Conservation (phyloP, 2,113 vertebrate genomes). For the Podarcis muralis region DNA sequence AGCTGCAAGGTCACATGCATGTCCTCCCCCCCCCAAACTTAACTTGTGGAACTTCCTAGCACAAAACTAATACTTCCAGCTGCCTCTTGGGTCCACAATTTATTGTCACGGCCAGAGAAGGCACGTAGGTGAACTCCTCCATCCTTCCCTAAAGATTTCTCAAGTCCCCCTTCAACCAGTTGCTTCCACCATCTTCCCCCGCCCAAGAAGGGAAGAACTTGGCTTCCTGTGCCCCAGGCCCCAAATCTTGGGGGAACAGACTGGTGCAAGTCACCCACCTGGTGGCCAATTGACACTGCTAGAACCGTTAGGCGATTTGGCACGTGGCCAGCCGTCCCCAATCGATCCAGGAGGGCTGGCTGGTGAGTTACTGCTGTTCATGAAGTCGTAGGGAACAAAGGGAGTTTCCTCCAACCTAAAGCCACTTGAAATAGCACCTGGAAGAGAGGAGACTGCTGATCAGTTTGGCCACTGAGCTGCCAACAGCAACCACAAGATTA, state of each 20-base stretch:
- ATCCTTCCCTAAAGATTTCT: neutral
- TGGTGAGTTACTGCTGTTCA: slow-evolving; percentile 92
- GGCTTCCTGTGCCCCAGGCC: neutral
- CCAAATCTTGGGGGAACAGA: neutral
- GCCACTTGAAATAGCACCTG: slow-evolving; percentile 98
- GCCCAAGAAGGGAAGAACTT: neutral
- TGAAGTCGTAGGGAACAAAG: slow-evolving; percentile 93
- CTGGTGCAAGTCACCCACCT: slow-evolving; percentile 69
- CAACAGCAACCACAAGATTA: neutral
- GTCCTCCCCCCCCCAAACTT: neutral
- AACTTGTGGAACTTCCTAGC: neutral
- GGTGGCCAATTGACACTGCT: slow-evolving; percentile 96
- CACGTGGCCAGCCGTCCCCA: slow-evolving; percentile 98
- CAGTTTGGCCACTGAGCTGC: neutral
- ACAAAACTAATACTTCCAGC: neutral
- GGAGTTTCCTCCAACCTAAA: slow-evolving; percentile 96
- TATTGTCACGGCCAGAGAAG: neutral
- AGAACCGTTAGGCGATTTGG: slow-evolving; percentile 98
- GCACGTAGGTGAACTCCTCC: neutral
- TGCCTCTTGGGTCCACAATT: neutral
- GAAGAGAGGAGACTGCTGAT: neutral
- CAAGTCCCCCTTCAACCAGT: neutral
- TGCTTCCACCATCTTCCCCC: neutral
- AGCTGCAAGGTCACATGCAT: neutral
- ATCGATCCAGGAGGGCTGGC: slow-evolving; percentile 96